Evolutionary conservation across 2,888 invertebrate species (phyloP).

Genomic region (Monoplex corrugatus): DNA sequence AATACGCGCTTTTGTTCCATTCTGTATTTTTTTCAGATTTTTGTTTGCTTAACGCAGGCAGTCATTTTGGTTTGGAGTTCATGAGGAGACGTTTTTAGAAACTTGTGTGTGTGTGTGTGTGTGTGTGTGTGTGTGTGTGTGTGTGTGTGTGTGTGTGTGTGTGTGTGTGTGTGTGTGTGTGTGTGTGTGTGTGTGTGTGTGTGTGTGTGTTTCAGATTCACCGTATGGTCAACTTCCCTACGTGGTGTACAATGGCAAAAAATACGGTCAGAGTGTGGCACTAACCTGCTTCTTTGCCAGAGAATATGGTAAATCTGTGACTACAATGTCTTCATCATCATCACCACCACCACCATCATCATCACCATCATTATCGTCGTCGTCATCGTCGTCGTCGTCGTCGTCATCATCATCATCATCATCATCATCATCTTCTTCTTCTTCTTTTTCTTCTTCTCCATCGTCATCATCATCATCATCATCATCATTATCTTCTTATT

Average conservation of each 20-base stretch:
- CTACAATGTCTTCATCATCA: not conserved
- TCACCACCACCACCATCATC: not conserved
- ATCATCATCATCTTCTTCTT: not conserved
- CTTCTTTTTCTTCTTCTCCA: not conserved
- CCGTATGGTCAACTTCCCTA: conserved; percentile 42
- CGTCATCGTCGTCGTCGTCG: not conserved
- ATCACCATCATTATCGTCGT: not conserved
- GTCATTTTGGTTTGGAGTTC: no score
- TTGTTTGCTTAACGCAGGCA: no score
- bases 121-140: no score
- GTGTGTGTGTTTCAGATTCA: conserved; percentile 18
- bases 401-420: not conserved
- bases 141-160: no score
- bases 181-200: not conserved
- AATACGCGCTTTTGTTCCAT: no score
- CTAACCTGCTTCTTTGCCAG: conserved; percentile 48
- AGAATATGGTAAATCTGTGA: conserved; percentile 48
- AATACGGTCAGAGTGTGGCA: conserved; percentile 46
- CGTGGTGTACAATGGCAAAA: conserved; percentile 49
- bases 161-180: not conserved
- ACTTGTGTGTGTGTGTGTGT: no score
- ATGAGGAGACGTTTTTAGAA: no score
- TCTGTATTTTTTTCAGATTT: no score
- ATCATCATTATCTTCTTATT: not conserved
- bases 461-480: not conserved